Base-by-base conservation (phyloP, 2,888 invertebrate species). In the Andrena chrysosceles region DNA sequence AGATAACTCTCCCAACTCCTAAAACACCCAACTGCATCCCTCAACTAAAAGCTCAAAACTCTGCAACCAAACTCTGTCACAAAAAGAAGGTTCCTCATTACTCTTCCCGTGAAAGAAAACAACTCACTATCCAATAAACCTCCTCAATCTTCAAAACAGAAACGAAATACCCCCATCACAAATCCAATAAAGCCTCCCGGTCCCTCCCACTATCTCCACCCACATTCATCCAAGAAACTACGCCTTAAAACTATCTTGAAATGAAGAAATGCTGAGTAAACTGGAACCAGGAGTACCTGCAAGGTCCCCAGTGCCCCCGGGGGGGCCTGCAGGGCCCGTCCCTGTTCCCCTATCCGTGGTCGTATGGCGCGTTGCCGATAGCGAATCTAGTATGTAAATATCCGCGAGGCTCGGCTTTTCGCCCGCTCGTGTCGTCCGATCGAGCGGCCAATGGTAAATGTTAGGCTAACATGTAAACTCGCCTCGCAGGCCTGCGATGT, bases 351-450 rank as follows among this genome's bases (percentile, higher is more conserved):
- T 68, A 62, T 69, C 66, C 56, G 49, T 59, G 76, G 54, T 75
- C 79, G 81, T 76, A 70, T 52, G 60, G 52, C 60, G 42, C 56
- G 72, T 77, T 72, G 78, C 75, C 87, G 89, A 89, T 89, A 87
- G 89, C 74, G 81, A 88, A 89, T 89, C 89, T 86, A 81, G 85
- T 89, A 89, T 89, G 89, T 88, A 89, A 89, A 89, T 89, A 88
- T 84, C 81, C 84, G 82, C 82, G 74, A 81, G 85, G 84, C 80
- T 70, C 62, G 85, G 79, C 83, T 80, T 83, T 86, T 84, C 82
- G 82, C 81, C 77, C 56, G 71, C 77, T 72, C 81, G 86, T 84
- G 84, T 82, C 83, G 82, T 83, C 85, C 68, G 85, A 80, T 83
- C 85, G 74, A 67, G 52, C 75, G 70, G 31, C 52, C 69, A 70